Conservation (phyloP, 2,113 vertebrate genomes). For the Ornithorhynchus anatinus region DNA sequence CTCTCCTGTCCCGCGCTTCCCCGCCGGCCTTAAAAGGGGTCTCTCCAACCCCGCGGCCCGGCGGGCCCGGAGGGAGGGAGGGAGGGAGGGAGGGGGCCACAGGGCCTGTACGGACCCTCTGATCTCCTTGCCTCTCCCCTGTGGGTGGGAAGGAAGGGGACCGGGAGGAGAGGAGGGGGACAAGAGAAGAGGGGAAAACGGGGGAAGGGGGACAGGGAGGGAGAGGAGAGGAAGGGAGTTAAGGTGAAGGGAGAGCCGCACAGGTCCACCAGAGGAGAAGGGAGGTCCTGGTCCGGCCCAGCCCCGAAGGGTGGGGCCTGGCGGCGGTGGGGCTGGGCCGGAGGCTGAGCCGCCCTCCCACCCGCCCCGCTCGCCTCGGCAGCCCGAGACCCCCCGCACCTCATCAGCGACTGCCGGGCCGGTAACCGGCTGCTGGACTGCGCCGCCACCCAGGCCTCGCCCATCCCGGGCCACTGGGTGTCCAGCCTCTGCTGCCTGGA, state of each 20-base stretch:
- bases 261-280: background rate
- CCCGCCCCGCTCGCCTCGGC: background rate
- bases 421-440: too few relatives aligned
- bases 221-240: background rate
- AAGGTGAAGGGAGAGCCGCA: background rate
- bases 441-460: background rate
- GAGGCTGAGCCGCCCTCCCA: background rate
- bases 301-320: background rate
- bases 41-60: background rate
- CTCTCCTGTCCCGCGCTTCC: background rate
- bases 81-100: background rate
- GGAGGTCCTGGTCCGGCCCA: background rate
- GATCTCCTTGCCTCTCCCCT: too few relatives aligned
- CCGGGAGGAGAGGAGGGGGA: background rate
- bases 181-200: too few relatives aligned
- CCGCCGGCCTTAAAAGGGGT: background rate
- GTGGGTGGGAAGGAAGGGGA: too few relatives aligned
- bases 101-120: background rate
- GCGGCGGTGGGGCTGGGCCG: background rate
- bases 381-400: background rate
- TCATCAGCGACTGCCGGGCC: background rate
- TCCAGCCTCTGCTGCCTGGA: slow-evolving; percentile 26
- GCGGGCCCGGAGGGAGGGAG: background rate
- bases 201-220: background rate
- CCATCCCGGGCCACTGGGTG: slow-evolving; percentile 25